phyloP scores from a whole-genome alignment of 2,888 invertebrate species.

The Lepas anatifera region DNA sequence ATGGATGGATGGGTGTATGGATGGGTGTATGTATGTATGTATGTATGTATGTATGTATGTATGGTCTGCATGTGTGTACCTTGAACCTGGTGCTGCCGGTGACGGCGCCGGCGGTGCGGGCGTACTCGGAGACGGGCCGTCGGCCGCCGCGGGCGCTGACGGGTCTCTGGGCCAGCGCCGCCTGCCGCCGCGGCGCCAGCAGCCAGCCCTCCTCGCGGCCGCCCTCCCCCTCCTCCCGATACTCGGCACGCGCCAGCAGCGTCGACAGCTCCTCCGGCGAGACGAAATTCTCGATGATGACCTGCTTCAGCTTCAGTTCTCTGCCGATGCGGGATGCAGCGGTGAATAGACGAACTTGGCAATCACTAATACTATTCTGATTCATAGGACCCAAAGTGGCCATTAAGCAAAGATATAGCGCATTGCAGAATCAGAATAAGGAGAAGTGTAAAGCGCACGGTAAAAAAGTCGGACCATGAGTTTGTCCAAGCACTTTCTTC shows the following conservation, averaged over 20 bases:
- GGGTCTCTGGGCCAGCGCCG: conserved; percentile 34
- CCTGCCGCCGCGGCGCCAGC: not conserved
- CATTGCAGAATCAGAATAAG: too few relatives aligned
- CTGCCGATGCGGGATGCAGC: conserved; percentile 30
- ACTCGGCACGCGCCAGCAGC: conserved; percentile 56
- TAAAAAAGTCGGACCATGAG: too few relatives aligned
- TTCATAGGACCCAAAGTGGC: too few relatives aligned
- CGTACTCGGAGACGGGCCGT: conserved; percentile 46
- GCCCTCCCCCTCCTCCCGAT: conserved; percentile 73
- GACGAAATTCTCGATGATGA: conserved; percentile 82
- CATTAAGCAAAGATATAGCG: too few relatives aligned
- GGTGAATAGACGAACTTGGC: too few relatives aligned
- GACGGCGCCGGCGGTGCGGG: conserved; percentile 43
- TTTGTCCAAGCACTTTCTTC: too few relatives aligned
- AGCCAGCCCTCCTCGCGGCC: conserved; percentile 41
- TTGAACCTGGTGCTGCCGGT: conserved; percentile 39
- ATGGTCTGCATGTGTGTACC: too few relatives aligned
- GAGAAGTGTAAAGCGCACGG: too few relatives aligned
- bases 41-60: too few relatives aligned
- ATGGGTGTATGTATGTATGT: too few relatives aligned
- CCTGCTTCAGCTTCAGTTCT: conserved; percentile 75
- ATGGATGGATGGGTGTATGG: too few relatives aligned
- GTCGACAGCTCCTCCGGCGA: conserved; percentile 60
- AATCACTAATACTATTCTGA: too few relatives aligned
- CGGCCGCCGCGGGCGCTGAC: conserved; percentile 49